Percentiles rank a stretch among this genome's conserved stretches.
These are phyloP conservation scores for Flexamia atlantica DNA, from an alignment of 2,888 invertebrate genomes.

Conservation along the genomic window DNA sequence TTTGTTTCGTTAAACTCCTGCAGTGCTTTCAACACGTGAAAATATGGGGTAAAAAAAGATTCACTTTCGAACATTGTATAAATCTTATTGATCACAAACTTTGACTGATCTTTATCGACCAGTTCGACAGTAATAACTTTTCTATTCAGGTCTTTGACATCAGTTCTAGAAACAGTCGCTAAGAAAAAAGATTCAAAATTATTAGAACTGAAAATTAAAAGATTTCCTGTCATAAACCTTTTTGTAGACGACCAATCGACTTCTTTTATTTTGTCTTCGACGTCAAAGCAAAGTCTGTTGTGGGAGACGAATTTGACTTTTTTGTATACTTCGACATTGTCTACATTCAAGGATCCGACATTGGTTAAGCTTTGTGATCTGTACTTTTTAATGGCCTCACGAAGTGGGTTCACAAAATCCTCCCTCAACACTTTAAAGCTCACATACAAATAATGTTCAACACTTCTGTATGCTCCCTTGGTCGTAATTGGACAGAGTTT, in stretches of 20 bases:
- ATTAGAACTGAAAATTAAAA: slow-evolving; percentile 84
- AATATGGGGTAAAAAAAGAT: slow-evolving; percentile 90
- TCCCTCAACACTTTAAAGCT: slow-evolving; percentile 88
- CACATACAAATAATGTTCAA: slow-evolving; percentile 86
- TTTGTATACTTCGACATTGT: slow-evolving; percentile 76
- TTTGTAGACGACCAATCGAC: slow-evolving; percentile 77
- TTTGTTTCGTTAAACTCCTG: slow-evolving; percentile 77
- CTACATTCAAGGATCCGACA: slow-evolving; percentile 73
- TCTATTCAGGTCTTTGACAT: slow-evolving; percentile 50
- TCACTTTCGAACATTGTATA: slow-evolving; percentile 89
- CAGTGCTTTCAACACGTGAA: slow-evolving; percentile 84
- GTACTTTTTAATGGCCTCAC: too few relatives aligned
- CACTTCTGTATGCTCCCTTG: slow-evolving; percentile 80
- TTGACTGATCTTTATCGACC: slow-evolving; percentile 68
- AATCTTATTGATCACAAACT: too few relatives aligned
- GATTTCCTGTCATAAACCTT: slow-evolving; percentile 83
- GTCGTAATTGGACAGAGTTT: slow-evolving; percentile 80
- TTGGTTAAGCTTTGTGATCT: too few relatives aligned
- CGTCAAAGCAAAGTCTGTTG: not conserved
- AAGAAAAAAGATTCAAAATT: slow-evolving; percentile 83
- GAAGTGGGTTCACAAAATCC: slow-evolving; percentile 86
- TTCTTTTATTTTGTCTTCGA: slow-evolving; percentile 64
- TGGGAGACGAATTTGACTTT: slow-evolving; percentile 72
- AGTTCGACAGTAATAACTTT: not conserved
- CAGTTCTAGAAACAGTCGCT: slow-evolving; percentile 81